Evolutionary conservation across 2,113 vertebrate species (phyloP).

Genomic region (Dasyurus viverrinus): DNA sequence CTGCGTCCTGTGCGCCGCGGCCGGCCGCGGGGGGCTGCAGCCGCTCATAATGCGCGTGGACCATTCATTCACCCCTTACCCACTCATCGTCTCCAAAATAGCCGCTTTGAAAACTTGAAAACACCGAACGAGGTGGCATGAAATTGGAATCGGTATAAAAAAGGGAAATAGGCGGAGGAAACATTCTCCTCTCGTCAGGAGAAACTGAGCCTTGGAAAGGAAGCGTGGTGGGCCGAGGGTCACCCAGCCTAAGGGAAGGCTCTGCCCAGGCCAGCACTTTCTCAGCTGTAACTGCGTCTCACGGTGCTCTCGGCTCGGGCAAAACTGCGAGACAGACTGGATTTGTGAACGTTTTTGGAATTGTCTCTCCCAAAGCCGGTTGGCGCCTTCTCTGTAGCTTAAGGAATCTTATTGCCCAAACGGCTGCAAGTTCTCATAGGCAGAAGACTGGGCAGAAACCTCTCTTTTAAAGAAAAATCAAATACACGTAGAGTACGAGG

Average conservation of each 20-base stretch:
- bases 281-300: too few species aligned
- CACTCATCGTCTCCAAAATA: background rate
- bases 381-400: background rate
- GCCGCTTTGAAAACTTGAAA: background rate
- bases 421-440: background rate
- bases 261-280: too few species aligned
- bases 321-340: background rate
- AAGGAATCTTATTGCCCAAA: background rate
- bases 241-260: background rate
- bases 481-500: background rate
- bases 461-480: too few species aligned
- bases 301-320: background rate
- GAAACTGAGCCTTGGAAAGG: too few species aligned
- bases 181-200: background rate
- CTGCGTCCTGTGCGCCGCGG: too few species aligned
- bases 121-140: too few species aligned
- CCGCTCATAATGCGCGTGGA: too few species aligned
- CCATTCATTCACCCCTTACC: fast-evolving
- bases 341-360: background rate
- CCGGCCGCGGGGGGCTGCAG: too few species aligned
- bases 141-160: background rate
- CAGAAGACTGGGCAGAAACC: background rate
- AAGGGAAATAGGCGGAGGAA: background rate
- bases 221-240: too few species aligned
- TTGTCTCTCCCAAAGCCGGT: background rate